phyloP scores from a whole-genome alignment of 2,888 invertebrate species.

The Morpho deidamia region DNA sequence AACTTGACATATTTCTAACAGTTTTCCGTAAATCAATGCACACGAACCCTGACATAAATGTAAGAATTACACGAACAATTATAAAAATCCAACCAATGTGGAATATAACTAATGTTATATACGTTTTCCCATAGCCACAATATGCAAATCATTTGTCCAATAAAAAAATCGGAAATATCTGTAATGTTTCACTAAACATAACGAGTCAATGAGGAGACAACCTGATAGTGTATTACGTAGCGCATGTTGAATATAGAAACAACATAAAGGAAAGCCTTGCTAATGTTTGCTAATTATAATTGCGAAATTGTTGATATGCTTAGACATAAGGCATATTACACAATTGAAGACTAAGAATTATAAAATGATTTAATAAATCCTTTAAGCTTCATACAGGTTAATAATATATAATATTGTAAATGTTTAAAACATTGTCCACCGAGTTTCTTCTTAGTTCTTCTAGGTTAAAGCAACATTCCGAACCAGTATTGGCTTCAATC shows the following conservation, averaged over 20 bases:
- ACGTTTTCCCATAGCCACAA: background rate
- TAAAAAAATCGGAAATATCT: conserved; percentile 23
- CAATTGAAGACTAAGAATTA: no score
- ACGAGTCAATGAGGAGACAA: conserved; percentile 21
- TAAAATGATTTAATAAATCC: no score
- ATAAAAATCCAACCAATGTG: background rate
- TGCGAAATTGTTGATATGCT: no score
- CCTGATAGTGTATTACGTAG: conserved; percentile 7
- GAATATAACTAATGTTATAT: background rate
- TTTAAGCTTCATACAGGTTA: no score
- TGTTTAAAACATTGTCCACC: no score
- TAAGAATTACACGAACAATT: background rate
- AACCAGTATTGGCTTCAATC: no score
- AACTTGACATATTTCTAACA: no score
- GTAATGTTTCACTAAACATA: conserved; percentile 23
- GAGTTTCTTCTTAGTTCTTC: no score
- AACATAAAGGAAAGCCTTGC: conserved; percentile 18
- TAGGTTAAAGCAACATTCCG: no score
- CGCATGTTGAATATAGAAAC: background rate
- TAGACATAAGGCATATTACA: no score
- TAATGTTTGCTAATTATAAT: conserved; percentile 15
- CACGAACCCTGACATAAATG: background rate
- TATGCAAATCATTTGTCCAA: conserved; percentile 9
- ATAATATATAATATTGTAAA: no score
- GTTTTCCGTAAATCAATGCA: no score